Conservation (phyloP, 2,797 vertebrate species). For the Anguilla obscura region DNA sequence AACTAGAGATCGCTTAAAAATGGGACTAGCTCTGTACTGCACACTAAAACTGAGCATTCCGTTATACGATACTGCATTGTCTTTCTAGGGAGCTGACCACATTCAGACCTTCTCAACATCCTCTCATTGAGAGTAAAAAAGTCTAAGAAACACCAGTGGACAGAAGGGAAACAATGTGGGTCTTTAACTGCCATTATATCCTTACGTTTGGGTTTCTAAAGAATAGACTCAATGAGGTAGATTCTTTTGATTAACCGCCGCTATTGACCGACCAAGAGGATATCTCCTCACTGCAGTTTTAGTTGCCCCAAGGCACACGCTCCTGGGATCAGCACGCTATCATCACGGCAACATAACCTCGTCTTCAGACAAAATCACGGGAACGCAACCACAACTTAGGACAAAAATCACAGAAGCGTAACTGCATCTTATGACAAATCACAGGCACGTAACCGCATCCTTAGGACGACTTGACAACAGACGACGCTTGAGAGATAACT, state of each 20-base stretch:
- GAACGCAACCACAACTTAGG: background rate
- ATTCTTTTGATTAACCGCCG: conserved; percentile 47
- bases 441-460: conserved; percentile 49
- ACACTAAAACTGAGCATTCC: background rate
- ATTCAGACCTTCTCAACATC: conserved; percentile 33
- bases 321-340: conserved; percentile 36
- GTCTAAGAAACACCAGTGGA: background rate
- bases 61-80: background rate
- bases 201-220: conserved; percentile 29
- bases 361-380: conserved; percentile 24
- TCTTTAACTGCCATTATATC: conserved; percentile 26
- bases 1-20: background rate
- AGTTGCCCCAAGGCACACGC: background rate
- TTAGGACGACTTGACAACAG: conserved; percentile 16
- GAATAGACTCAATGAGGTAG: conserved; percentile 60
- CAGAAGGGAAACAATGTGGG: conserved; percentile 36
- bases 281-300: background rate
- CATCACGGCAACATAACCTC: conserved; percentile 33
- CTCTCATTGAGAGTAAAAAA: conserved; percentile 67
- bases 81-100: background rate
- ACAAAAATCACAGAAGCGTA: conserved; percentile 32
- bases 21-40: background rate
- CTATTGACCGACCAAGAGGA: conserved; percentile 26
- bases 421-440: conserved; percentile 11
- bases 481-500: background rate